Conservation (phyloP, 2,797 vertebrate species). For the Mormyrus proboscirostris region DNA sequence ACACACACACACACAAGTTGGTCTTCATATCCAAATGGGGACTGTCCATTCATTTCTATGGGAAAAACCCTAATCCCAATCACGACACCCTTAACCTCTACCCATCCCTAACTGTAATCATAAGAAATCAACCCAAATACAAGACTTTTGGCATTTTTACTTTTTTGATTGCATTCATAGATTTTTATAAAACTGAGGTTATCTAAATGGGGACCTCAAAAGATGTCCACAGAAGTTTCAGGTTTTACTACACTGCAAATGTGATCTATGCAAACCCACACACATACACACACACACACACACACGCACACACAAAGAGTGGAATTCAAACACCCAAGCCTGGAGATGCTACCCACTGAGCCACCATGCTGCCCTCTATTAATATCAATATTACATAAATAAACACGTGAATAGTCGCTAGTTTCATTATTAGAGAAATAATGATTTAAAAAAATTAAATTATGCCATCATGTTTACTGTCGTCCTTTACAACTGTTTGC, state of each 20-base stretch:
- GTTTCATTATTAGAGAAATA: constrained; percentile 5
- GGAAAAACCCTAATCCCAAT: too few relatives aligned
- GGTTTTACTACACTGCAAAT: too few relatives aligned
- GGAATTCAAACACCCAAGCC: not conserved
- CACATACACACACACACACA: not conserved
- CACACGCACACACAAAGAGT: not conserved
- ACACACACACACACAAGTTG: not conserved
- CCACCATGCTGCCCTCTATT: not conserved
- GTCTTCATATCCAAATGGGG: too few relatives aligned
- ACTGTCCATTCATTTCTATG: too few relatives aligned
- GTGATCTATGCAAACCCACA: not conserved
- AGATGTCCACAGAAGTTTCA: too few relatives aligned
- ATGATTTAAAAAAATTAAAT: not conserved
- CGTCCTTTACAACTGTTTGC: not conserved
- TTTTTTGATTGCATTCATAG: too few relatives aligned
- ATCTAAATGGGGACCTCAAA: too few relatives aligned
- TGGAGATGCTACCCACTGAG: not conserved
- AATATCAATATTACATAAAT: not conserved
- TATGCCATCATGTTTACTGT: constrained; percentile 1
- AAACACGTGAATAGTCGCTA: not conserved
- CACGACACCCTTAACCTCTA: too few relatives aligned
- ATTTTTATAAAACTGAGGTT: too few relatives aligned
- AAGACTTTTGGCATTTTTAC: too few relatives aligned
- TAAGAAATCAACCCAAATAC: too few relatives aligned
- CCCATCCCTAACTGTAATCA: too few relatives aligned